Conservation (phyloP, 2,888 invertebrate species). For the Polylopha cassiicola region DNA sequence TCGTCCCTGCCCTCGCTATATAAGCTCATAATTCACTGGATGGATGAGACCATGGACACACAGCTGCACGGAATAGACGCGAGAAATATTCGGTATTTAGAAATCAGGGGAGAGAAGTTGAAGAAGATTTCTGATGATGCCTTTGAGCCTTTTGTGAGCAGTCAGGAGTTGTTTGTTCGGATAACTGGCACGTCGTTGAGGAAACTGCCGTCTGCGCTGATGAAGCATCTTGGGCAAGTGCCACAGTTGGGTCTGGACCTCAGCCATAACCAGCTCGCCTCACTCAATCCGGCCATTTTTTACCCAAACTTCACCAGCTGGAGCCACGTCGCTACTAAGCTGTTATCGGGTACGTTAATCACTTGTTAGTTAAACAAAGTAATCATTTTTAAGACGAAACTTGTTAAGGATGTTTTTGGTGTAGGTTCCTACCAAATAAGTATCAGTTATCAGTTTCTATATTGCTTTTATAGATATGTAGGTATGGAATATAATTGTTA, state of each 20-base stretch:
- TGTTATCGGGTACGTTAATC: constrained; percentile 82
- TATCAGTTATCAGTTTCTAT: too few relatives aligned
- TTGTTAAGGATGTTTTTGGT: too few relatives aligned
- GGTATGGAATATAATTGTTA: too few relatives aligned
- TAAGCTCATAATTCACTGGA: constrained; percentile 85
- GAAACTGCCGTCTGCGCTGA: constrained; percentile 87
- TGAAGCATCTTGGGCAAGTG: constrained; percentile 85
- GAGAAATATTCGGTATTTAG: constrained; percentile 86
- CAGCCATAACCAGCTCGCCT: constrained; percentile 86
- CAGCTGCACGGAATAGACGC: constrained; percentile 87
- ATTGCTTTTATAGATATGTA: too few relatives aligned
- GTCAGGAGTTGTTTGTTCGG: constrained; percentile 85
- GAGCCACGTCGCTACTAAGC: constrained; percentile 91
- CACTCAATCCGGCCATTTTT: constrained; percentile 88
- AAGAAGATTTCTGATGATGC: constrained; percentile 86
- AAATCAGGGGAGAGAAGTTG: constrained; percentile 86
- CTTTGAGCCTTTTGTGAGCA: constrained; percentile 84
- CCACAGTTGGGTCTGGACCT: constrained; percentile 90
- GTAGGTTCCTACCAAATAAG: too few relatives aligned
- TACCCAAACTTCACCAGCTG: constrained; percentile 91
- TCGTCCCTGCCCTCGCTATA: constrained; percentile 84
- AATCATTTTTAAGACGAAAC: constrained; percentile 24
- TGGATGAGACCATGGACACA: constrained; percentile 83
- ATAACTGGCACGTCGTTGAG: constrained; percentile 87
- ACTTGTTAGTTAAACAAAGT: not conserved